Conservation (phyloP, 2,888 invertebrate species). For the Odontocolon sp. region DNA sequence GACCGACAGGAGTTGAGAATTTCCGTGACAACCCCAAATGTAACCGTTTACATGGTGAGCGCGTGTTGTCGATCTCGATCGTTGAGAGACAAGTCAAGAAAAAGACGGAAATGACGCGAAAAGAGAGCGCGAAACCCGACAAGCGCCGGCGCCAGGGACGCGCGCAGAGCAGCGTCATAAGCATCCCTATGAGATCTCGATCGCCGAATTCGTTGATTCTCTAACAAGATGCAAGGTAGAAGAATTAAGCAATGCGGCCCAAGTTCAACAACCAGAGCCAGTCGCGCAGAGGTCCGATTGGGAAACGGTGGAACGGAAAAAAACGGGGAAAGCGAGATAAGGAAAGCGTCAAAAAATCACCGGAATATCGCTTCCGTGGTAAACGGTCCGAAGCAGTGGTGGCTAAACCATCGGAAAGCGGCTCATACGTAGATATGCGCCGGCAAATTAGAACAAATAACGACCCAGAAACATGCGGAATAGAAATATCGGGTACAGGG, state of each 20-base stretch:
- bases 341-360: neutral
- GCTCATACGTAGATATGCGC: slow-evolving; percentile 13
- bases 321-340: neutral
- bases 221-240: neutral
- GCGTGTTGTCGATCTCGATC: too few relatives aligned
- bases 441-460: neutral
- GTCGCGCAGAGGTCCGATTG: neutral
- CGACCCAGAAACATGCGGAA: neutral
- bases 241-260: neutral
- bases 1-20: too few relatives aligned
- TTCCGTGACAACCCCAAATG: too few relatives aligned
- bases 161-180: too few relatives aligned
- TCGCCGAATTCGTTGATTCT: too few relatives aligned
- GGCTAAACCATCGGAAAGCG: neutral
- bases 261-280: neutral
- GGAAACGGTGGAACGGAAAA: neutral
- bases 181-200: too few relatives aligned
- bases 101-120: too few relatives aligned
- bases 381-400: slow-evolving; percentile 16
- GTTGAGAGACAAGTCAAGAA: too few relatives aligned
- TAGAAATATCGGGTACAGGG: neutral
- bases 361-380: neutral
- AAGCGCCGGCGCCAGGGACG: too few relatives aligned
- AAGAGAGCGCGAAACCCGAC: too few relatives aligned
- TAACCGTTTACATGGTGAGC: too few relatives aligned